Conservation (phyloP, 2,113 vertebrate genomes). For the Lagopus muta region DNA sequence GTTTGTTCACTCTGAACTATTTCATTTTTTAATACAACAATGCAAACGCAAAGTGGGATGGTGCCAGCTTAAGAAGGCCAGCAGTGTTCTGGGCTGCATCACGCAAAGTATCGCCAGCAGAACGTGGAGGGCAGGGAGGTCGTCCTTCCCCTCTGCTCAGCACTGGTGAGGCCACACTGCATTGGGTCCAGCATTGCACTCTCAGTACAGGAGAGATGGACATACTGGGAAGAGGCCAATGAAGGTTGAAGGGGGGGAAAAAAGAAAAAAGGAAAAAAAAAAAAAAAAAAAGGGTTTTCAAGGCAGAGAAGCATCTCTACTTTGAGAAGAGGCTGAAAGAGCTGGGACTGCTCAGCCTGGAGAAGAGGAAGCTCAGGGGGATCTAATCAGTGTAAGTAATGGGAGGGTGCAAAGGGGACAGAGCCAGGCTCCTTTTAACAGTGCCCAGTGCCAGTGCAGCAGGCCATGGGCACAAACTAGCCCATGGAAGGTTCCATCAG, state of each 20-base stretch:
- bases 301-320: neutral
- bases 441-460: neutral
- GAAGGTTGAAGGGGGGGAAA: neutral
- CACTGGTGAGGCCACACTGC: fast-evolving
- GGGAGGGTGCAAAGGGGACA: fast-evolving
- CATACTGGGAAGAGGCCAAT: neutral
- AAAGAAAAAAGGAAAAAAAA: neutral
- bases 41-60: neutral
- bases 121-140: neutral
- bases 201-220: neutral
- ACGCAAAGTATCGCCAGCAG: neutral
- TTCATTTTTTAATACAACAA: fast-evolving
- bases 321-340: neutral
- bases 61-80: neutral
- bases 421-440: neutral
- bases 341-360: neutral
- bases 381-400: neutral
- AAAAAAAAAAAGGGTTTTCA: neutral
- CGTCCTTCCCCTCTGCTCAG: neutral
- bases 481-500: neutral
- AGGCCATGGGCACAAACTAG: neutral
- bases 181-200: neutral
- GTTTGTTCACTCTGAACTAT: neutral
- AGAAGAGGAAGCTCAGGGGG: fast-evolving
- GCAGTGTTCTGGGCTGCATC: fast-evolving